phyloP scores from a whole-genome alignment of 1,140 invertebrate genomes.

The Neodiprion lecontei region DNA sequence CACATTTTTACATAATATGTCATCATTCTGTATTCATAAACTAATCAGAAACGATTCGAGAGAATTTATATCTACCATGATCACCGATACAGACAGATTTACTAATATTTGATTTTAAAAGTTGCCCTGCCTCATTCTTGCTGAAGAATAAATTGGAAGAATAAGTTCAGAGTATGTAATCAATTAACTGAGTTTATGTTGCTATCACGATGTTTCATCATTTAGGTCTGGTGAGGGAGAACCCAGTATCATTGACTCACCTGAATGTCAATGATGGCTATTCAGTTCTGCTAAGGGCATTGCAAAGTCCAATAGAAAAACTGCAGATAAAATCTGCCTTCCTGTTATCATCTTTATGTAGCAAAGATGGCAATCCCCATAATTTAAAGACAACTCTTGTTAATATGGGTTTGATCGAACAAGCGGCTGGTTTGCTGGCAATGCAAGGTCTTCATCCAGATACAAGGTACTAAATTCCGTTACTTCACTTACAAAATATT shows the following conservation, averaged over 20 bases:
- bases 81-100: neutral
- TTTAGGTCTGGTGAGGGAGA: constrained; percentile 69
- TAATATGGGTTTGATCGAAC: constrained; percentile 68
- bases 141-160: too few species aligned
- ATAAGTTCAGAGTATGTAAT: constrained; percentile 2
- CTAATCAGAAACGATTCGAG: too few species aligned
- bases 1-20: constrained; percentile 1
- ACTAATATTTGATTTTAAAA: neutral
- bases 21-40: constrained; percentile 15
- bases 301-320: constrained; percentile 67
- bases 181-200: neutral
- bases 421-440: constrained; percentile 60
- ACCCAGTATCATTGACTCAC: constrained; percentile 62
- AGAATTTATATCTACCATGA: too few species aligned
- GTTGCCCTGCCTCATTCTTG: too few species aligned
- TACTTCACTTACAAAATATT: constrained; percentile 14
- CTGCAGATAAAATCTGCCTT: constrained; percentile 75
- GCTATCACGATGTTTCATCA: constrained; percentile 26
- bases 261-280: constrained; percentile 71
- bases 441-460: constrained; percentile 52
- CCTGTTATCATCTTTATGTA: constrained; percentile 68
- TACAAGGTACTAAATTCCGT: constrained; percentile 44
- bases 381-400: constrained; percentile 61
- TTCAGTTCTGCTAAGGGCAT: constrained; percentile 65
- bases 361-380: constrained; percentile 63